These are phyloP conservation scores for Zalophus californianus DNA, from an alignment of 2,797 vertebrate genomes.

Conservation along the genomic window DNA sequence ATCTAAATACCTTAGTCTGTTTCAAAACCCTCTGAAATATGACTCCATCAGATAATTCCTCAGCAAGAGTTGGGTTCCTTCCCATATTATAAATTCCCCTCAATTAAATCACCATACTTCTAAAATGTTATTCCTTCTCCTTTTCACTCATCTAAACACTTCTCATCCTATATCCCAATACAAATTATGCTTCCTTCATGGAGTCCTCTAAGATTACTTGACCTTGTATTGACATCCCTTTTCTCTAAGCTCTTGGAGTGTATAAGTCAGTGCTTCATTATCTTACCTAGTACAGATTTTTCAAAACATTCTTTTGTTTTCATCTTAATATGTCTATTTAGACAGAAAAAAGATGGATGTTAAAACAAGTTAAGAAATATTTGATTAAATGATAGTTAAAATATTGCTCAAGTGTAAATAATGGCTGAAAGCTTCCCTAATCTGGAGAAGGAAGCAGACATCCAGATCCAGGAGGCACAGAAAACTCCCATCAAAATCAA, in stretches of 20 bases:
- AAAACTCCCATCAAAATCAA: too few species aligned
- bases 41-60: not conserved
- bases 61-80: not conserved
- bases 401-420: not conserved
- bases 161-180: not conserved
- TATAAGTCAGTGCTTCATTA: not conserved
- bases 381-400: not conserved
- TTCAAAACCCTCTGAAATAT: constrained; percentile 33
- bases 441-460: too few species aligned
- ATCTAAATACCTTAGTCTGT: not conserved
- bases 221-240: not conserved
- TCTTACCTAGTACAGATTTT: not conserved
- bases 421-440: too few species aligned
- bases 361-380: not conserved
- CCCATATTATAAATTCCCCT: not conserved
- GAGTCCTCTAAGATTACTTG: not conserved
- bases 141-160: not conserved
- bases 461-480: too few species aligned
- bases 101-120: not conserved
- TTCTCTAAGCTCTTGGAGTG: not conserved
- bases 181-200: not conserved
- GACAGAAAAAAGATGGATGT: not conserved
- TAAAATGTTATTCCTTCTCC: not conserved
- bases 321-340: not conserved
- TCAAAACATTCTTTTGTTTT: not conserved